These are phyloP conservation scores for Xiphias gladius DNA, from an alignment of 2,113 vertebrate genomes.

Conservation along the genomic window DNA sequence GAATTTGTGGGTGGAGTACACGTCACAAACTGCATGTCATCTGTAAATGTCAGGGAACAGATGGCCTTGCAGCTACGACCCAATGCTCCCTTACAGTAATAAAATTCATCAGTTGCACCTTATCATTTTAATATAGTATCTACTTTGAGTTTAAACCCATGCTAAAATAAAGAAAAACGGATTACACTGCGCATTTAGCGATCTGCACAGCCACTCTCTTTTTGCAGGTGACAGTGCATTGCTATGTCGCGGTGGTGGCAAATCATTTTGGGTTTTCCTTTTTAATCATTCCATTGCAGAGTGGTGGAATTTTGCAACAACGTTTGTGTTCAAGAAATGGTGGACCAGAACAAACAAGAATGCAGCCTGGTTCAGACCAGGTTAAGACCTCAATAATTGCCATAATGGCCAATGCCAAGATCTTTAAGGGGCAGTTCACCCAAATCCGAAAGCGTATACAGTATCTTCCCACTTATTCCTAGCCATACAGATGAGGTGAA, in stretches of 20 bases:
- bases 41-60: slow-evolving; percentile 35
- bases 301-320: too few species aligned
- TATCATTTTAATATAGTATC: neutral
- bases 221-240: too few species aligned
- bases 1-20: neutral
- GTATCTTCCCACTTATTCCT: neutral
- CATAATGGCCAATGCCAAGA: neutral
- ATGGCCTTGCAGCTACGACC: neutral
- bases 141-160: neutral
- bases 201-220: neutral
- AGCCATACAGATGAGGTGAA: neutral
- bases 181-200: neutral
- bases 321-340: neutral
- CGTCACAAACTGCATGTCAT: neutral
- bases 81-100: too few species aligned
- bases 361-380: neutral
- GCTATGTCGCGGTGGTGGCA: too few species aligned
- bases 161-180: neutral
- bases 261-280: too few species aligned
- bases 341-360: neutral
- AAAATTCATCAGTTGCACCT: slow-evolving; percentile 3
- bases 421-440: too few species aligned
- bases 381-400: neutral
- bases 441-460: too few species aligned
- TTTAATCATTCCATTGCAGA: too few species aligned